Evolutionary conservation across 2,113 vertebrate genomes (phyloP), one percentile per base, ranked within the genome.

Genomic region (Progne subis): DNA sequence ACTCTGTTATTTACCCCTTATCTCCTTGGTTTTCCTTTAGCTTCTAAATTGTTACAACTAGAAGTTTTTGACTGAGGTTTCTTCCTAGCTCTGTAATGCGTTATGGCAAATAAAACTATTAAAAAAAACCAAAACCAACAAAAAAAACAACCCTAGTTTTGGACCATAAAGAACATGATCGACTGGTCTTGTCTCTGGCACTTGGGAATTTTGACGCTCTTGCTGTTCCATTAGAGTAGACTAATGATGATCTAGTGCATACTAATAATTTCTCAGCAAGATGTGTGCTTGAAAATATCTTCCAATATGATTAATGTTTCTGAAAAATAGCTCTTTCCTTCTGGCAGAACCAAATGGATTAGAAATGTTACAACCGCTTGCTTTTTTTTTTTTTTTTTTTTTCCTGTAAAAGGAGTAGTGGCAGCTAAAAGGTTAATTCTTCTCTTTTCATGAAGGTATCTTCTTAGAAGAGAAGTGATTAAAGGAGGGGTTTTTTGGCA

Each of bases 401-500:
- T 67, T 68, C 3, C 3, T 2, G 56, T 86, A 67, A 84, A 94
- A 93, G n/a, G 60, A 71, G 43, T 65, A 84, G 61, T 74, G 85
- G 96, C 80, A 95, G 69, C 37, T 90, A 87, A 95, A 91, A 96
- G 88, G 94, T 95, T 96, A 94, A 96, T 94, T 86, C 82, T 95
- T 34, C 63, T 92, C 70, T 90, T 94, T 92, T 89, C 67, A 93
- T 91, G 84, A 92, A 97, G 92, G 94, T 95, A 83, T 77, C 85
- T 92, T 88, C 92, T 95, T 90, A 94, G 87, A 93, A 95, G 87
- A 82, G 82, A 95, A 96, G 94, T 95, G 92, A 96, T 97, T 97
- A 96, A 96, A 96, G 82, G 79, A 94, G 82, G 81, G 82, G 26
- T 90, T 93, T 96, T 96, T 96, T 81, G 95, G 92, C 68, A 90